Conservation (phyloP, 2,797 vertebrate species). For the Tenualosa thibaudeaui region DNA sequence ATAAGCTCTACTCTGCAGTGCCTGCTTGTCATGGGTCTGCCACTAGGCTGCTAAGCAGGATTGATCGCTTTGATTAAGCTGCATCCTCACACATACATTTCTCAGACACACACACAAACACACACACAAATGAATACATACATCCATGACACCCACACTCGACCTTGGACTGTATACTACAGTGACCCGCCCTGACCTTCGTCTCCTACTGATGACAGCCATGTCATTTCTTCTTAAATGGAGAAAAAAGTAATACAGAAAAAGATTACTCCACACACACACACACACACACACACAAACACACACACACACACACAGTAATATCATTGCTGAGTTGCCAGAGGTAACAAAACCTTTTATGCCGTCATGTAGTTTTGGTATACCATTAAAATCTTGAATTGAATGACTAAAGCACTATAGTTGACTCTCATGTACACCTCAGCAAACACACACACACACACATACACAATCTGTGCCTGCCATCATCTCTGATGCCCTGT, state of each 20-base stretch:
- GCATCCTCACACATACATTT: not conserved
- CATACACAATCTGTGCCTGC: not conserved
- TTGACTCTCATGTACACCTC: not conserved
- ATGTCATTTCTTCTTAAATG: not conserved
- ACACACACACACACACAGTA: not conserved
- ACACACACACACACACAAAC: too few relatives aligned
- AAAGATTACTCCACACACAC: not conserved
- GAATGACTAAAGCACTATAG: not conserved
- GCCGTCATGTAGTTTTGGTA: not conserved
- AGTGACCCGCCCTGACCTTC: not conserved
- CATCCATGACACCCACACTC: constrained; percentile 24
- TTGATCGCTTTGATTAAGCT: constrained; percentile 11
- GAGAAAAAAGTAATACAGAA: not conserved
- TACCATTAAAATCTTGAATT: not conserved
- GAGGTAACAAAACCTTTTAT: not conserved
- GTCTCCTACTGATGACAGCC: not conserved
- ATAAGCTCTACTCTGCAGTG: constrained; percentile 24
- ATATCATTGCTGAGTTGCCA: not conserved
- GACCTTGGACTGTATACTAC: constrained; percentile 30
- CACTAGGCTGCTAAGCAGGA: not conserved
- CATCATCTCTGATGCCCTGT: not conserved
- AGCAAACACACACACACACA: not conserved
- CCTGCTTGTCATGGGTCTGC: not conserved
- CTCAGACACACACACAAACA: not conserved
- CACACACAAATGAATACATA: not conserved